A percentile compares a stretch with the other conserved stretches of the same genome.
These are phyloP conservation scores for Merluccius polli DNA, from an alignment of 2,797 vertebrate genomes.

Conservation along the genomic window DNA sequence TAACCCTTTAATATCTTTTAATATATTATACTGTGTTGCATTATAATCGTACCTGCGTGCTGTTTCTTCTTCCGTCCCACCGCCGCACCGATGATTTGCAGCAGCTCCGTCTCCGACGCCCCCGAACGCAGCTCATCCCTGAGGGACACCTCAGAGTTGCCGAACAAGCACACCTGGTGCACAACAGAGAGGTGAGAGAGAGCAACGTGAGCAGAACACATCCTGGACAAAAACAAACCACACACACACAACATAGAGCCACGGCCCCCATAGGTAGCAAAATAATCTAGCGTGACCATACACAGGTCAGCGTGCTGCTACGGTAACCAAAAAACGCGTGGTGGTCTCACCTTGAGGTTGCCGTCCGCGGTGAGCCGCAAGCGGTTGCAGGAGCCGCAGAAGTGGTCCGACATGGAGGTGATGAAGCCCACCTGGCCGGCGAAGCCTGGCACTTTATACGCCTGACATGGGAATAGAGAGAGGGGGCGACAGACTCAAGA, in stretches of 20 bases:
- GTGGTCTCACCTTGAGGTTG: conserved; percentile 83
- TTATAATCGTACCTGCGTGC: conserved; percentile 82
- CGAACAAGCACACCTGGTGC: conserved; percentile 92
- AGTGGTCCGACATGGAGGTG: conserved; percentile 96
- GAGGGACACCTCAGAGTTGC: conserved; percentile 91
- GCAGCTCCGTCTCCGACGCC: conserved; percentile 80
- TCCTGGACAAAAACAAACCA: background rate
- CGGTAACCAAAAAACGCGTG: background rate
- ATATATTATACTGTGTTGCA: background rate
- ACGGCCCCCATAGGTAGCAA: no score
- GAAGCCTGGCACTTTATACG: conserved; percentile 85
- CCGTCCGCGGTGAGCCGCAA: conserved; percentile 95
- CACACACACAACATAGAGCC: no score
- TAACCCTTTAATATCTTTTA: background rate
- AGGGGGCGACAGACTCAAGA: background rate
- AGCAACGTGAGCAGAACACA: background rate
- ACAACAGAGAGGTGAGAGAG: background rate
- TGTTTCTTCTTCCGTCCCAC: conserved; percentile 92
- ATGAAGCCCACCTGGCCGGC: conserved; percentile 92
- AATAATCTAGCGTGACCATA: no score
- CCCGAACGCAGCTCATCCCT: conserved; percentile 84
- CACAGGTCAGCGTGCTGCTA: no score
- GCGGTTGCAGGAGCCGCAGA: conserved; percentile 93
- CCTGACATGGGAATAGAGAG: conserved; percentile 59
- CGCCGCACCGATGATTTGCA: conserved; percentile 83